Conservation (phyloP, 1,140 invertebrate species). For the Tribolium madens region DNA sequence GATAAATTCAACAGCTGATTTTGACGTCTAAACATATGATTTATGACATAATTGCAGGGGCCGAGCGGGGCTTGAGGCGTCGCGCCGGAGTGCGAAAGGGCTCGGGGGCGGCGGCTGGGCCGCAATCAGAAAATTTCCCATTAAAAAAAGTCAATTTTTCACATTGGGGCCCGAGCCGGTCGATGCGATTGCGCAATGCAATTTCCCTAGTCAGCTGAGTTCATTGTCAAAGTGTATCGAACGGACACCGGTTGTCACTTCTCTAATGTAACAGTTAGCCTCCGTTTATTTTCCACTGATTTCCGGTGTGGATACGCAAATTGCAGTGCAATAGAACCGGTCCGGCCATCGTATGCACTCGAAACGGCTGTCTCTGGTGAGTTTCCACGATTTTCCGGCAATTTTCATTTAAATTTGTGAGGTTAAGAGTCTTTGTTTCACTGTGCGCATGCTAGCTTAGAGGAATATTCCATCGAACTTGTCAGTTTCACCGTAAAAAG, state of each 20-base stretch:
- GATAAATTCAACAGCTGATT: constrained; percentile 54
- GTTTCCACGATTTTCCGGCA: constrained; percentile 3
- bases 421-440: constrained; percentile 46
- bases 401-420: constrained; percentile 50
- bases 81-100: not conserved
- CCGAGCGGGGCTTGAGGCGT: not conserved
- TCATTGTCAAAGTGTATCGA: constrained; percentile 59
- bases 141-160: constrained; percentile 35
- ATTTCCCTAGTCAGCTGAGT: constrained; percentile 56
- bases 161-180: not conserved
- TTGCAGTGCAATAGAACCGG: constrained; percentile 41
- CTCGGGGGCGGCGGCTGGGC: not conserved
- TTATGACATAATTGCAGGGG: constrained; percentile 17
- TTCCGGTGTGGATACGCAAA: constrained; percentile 25
- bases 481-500: constrained; percentile 53
- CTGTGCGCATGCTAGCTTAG: constrained; percentile 46
- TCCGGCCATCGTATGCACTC: not conserved
- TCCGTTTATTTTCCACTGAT: constrained; percentile 37
- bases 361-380: constrained; percentile 35
- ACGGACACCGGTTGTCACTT: constrained; percentile 51
- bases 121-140: constrained; percentile 18
- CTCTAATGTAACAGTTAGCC: constrained; percentile 43
- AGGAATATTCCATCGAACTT: constrained; percentile 52
- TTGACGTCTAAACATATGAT: constrained; percentile 56
- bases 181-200: constrained; percentile 53